Conservation (phyloP, 2,797 vertebrate species). For the Odontamblyopus rebecca region DNA sequence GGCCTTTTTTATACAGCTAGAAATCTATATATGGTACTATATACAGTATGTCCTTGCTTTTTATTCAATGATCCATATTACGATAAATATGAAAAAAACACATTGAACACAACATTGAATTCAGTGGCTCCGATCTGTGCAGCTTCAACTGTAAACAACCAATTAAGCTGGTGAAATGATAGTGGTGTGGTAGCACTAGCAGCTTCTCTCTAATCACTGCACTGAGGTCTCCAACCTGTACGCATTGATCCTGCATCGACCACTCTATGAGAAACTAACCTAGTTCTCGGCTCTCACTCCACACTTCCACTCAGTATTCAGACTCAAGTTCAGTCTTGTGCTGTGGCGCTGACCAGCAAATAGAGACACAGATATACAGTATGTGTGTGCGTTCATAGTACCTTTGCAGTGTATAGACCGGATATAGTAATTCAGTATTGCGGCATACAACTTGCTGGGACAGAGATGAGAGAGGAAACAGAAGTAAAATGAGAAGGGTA, state of each 20-base stretch:
- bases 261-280: constrained; percentile 70
- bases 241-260: constrained; percentile 73
- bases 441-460: background rate
- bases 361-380: constrained; percentile 21
- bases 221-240: constrained; percentile 68
- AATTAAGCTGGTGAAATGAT: constrained; percentile 54
- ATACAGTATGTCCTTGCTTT: constrained; percentile 14
- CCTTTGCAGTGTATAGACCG: background rate
- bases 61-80: constrained; percentile 17
- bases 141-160: constrained; percentile 46
- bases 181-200: constrained; percentile 35
- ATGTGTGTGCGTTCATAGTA: background rate
- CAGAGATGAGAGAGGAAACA: background rate
- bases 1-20: background rate
- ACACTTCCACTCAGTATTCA: constrained; percentile 58
- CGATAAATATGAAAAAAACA: constrained; percentile 2
- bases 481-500: background rate
- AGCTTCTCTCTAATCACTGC: constrained; percentile 64
- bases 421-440: background rate
- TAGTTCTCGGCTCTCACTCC: constrained; percentile 51
- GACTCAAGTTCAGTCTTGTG: constrained; percentile 45
- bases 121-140: constrained; percentile 16
- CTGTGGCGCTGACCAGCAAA: constrained; percentile 36
- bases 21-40: background rate
- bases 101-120: constrained; percentile 17